Evolutionary conservation across 1,140 invertebrate species (phyloP), one percentile per base, ranked within the genome.

Genomic region (Caerostris darwini): DNA sequence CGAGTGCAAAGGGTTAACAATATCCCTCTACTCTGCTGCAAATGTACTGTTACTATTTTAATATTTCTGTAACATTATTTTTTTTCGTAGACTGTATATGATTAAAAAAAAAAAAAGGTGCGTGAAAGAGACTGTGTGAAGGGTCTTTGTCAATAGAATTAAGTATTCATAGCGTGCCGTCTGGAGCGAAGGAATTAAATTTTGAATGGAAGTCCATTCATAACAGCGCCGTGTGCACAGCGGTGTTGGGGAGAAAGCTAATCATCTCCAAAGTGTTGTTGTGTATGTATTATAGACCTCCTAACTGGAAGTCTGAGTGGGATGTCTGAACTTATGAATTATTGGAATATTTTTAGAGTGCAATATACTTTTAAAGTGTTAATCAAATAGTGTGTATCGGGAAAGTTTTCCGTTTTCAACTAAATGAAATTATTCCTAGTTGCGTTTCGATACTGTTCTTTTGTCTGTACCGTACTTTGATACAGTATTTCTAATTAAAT

Each of bases 151-250:
- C 12, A 67, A 67, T n/a, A 67, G 12, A 17, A 67, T 67, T 67
- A 67, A 67, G 12, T 67, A 67, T 67, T 67, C 12, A 67, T n/a
- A 14, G n/a, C 10, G 14, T 17, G 61, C 17, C 17, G 61, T 67
- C 61, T 67, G 61, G 61, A n/a, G 12, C 3, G 14, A 1, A 12
- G 7, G 61, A 67, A 67, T 67, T 67, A 5, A 12, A 67, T 67
- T 67, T 67, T 17, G n/a, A 67, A n/a, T 67, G 61, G 14, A 67
- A 67, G n/a, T 67, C n/a, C 61, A 67, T 67, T 67, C 61, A n/a
- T 67, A 67, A 67, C 6, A n/a, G n/a, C 14, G n/a, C n/a, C n/a
- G 61, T 7, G n/a, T 67, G 61, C 61, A 67, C 61, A 17, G 61
- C 61, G n/a, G 3, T 67, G n/a, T 34, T 67, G 61, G 61, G 7